These are phyloP conservation scores for Bradypus variegatus DNA, from an alignment of 2,797 vertebrate genomes.

Conservation along the genomic window DNA sequence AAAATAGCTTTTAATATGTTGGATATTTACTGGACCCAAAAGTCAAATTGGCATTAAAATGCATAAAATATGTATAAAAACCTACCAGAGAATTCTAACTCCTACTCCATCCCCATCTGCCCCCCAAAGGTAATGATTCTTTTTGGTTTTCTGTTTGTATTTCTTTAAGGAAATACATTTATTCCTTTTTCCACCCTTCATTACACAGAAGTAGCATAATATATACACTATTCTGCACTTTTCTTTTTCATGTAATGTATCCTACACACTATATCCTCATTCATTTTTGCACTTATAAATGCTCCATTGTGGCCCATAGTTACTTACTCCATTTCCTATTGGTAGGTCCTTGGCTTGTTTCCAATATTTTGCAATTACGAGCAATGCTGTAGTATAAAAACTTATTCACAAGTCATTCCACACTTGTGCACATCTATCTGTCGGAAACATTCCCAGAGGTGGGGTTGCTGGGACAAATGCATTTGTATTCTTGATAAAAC, in stretches of 20 bases:
- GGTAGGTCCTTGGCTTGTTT: background rate
- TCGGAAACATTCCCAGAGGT: background rate
- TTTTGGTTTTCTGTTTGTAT: too few species aligned
- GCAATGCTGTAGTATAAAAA: background rate
- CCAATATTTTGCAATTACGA: background rate
- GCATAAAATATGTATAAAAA: too few species aligned
- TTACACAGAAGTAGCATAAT: background rate
- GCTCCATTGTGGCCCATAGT: background rate
- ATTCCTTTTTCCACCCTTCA: background rate
- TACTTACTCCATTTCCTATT: background rate
- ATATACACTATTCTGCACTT: background rate
- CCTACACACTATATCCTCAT: background rate
- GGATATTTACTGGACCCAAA: background rate
- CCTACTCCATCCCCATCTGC: too few species aligned
- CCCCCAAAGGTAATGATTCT: too few species aligned
- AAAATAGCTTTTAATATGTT: background rate
- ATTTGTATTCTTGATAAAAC: background rate
- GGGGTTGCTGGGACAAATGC: background rate
- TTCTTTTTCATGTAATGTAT: background rate
- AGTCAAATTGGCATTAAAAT: background rate
- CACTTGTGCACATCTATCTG: background rate
- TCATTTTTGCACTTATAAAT: background rate
- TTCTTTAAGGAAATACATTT: too few species aligned
- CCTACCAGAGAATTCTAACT: too few species aligned
- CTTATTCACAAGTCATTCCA: background rate